A percentile compares a stretch with the other conserved stretches of the same genome.
phyloP scores from a whole-genome alignment of 2,113 vertebrate species.

The Leucosticte australis region DNA sequence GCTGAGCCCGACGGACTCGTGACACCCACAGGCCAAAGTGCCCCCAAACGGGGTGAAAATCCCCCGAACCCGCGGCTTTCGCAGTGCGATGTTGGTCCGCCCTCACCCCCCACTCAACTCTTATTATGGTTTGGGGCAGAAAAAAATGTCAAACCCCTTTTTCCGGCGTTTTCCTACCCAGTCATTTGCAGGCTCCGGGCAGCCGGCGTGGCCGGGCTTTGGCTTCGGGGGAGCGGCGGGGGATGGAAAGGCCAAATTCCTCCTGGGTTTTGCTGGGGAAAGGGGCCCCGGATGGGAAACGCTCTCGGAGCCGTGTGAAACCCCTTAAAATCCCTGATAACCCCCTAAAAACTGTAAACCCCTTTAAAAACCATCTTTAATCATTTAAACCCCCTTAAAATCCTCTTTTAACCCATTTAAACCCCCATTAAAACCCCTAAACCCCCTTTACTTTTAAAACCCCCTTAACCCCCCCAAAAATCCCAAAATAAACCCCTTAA shows the following conservation, averaged over 20 bases:
- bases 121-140: neutral
- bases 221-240: neutral
- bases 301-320: neutral
- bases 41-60: fast-evolving
- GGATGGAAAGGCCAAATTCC: neutral
- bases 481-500: neutral
- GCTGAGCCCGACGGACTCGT: neutral
- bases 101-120: fast-evolving
- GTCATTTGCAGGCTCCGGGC: constrained; percentile 17
- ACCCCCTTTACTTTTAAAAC: neutral
- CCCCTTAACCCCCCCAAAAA: neutral
- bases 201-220: neutral
- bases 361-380: neutral
- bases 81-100: fast-evolving
- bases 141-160: neutral
- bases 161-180: neutral
- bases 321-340: neutral
- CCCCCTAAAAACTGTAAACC: neutral
- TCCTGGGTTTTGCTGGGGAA: neutral
- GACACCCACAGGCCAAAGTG: fast-evolving
- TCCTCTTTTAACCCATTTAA: neutral
- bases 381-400: neutral
- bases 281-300: neutral
- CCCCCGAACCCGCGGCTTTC: fast-evolving
- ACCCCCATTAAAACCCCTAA: neutral